Conservation (phyloP, 2,888 invertebrate genomes). For the Limnephilus lunatus region DNA sequence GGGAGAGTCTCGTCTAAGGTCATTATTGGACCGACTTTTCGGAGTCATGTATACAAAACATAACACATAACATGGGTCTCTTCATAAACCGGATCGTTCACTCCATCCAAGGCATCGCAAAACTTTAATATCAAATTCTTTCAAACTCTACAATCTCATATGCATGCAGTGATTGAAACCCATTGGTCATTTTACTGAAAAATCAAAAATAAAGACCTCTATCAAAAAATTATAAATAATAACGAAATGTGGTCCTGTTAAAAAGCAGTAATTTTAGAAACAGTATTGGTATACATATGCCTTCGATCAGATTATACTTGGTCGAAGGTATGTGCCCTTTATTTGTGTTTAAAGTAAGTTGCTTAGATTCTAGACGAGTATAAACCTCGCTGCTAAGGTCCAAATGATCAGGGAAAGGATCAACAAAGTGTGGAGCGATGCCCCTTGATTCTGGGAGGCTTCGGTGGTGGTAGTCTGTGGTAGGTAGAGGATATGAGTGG, state of each 20-base stretch:
- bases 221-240: background rate
- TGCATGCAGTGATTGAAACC: background rate
- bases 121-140: background rate
- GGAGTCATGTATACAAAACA: no score
- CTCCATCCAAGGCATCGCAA: background rate
- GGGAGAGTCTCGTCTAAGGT: no score
- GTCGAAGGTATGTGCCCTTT: background rate
- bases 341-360: conserved; percentile 18
- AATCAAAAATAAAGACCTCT: background rate
- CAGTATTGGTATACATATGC: no score
- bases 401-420: conserved; percentile 40
- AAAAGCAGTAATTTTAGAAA: background rate
- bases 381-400: conserved; percentile 34
- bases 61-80: no score
- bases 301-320: no score
- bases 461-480: conserved; percentile 52
- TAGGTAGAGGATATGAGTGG: conserved; percentile 31
- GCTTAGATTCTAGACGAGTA: conserved; percentile 42
- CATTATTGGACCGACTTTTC: no score
- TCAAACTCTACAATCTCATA: background rate
- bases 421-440: conserved; percentile 13
- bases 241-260: background rate
- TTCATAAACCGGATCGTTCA: background rate
- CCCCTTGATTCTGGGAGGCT: conserved; percentile 46
- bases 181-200: background rate